Evolutionary conservation across 2,888 invertebrate species (phyloP).

Genomic region (Stenolophus ochropezus): DNA sequence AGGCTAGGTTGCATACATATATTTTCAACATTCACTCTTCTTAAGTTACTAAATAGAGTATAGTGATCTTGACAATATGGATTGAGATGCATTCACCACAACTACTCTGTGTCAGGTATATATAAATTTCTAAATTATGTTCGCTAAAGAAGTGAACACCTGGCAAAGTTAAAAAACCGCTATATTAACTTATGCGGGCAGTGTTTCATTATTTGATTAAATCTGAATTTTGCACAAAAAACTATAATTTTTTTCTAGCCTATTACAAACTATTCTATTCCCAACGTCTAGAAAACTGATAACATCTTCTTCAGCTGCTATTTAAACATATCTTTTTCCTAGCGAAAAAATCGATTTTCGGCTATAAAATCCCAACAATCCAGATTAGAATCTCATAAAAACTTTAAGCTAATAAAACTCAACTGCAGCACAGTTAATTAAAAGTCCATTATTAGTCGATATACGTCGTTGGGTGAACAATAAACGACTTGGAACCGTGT

Average conservation of each 20-base stretch:
- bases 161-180: too few relatives aligned
- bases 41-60: too few relatives aligned
- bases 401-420: constrained; percentile 14
- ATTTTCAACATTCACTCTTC: too few relatives aligned
- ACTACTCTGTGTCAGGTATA: too few relatives aligned
- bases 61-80: too few relatives aligned
- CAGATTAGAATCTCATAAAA: constrained; percentile 44
- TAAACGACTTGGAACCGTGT: background rate
- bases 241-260: background rate
- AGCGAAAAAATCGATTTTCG: constrained; percentile 4
- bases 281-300: constrained; percentile 24
- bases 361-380: constrained; percentile 37
- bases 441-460: constrained; percentile 24
- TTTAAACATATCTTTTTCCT: constrained; percentile 2
- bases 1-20: too few relatives aligned
- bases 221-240: background rate
- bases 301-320: constrained; percentile 45
- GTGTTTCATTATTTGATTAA: constrained; percentile 5
- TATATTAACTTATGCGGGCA: background rate
- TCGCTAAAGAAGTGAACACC: too few relatives aligned
- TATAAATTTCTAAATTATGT: too few relatives aligned
- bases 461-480: constrained; percentile 20
- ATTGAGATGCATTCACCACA: too few relatives aligned
- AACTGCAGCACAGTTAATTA: constrained; percentile 23
- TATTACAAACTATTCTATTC: background rate